Evolutionary conservation across 1,140 invertebrate genomes (phyloP), one percentile per base, ranked within the genome.

Genomic region (Ceratina australensis): DNA sequence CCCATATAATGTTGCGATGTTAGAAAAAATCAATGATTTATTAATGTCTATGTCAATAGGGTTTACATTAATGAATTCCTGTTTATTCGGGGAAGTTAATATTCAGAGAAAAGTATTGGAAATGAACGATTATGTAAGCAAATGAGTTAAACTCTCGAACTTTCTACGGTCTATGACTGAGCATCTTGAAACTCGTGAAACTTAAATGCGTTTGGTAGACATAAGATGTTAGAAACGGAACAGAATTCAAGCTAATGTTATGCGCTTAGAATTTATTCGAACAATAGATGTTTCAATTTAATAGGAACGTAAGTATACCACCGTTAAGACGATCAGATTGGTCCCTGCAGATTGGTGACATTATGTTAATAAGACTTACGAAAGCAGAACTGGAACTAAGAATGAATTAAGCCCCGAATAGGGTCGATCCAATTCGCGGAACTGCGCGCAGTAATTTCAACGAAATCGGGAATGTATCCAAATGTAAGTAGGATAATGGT

Each of bases 321-420:
- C 28, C 52, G 67, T 69, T 56, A 42, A 15, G 12, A 42, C 26
- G 28, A 22, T 0, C 15, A 3, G 10, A 42, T 0, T 68, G 20
- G 3, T 57, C 54, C 28, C n/a, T 8, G 15, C 13, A 47, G 20
- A 24, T 71, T 47, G 33, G 42, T 47, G 22, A 59, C 54, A 71
- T 71, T 71, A 47, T 47, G 33, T 71, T 71, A 59, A 26, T 59
- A n/a, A 16, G 12, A 16, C 33, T 16, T 59, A 59, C 16, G 54
- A 59, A 59, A 71, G 68, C 68, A 71, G 54, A 71, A 71, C 68
- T 59, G 68, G 68, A 71, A 71, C 68, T 47, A 71, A 71, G 28
- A 59, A 47, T n/a, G 68, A 26, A 47, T 71, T 59, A 47, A 57
- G 42, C 8, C 54, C 13, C 20, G 68, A 71, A 59, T 47, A 47